These are phyloP conservation scores for Myocastor coypus DNA, from an alignment of 2,113 vertebrate species.

Conservation along the genomic window DNA sequence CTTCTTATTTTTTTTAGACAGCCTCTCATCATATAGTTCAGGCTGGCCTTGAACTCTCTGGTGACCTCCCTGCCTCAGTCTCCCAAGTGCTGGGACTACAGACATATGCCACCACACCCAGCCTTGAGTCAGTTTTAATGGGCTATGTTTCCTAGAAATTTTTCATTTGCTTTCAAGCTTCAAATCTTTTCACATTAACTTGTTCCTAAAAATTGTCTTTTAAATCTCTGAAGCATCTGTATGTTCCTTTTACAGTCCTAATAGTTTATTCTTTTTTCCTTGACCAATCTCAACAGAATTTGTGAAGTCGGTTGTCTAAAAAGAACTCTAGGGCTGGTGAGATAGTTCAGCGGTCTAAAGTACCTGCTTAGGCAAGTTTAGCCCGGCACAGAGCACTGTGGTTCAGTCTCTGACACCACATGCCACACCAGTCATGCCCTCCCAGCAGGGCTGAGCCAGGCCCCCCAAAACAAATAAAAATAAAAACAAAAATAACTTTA, in stretches of 20 bases:
- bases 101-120: not conserved
- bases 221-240: not conserved
- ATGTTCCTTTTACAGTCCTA: not conserved
- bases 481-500: not conserved
- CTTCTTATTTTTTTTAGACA: too few species aligned
- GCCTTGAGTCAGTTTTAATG: not conserved
- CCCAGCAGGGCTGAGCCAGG: too few species aligned
- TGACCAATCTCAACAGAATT: not conserved
- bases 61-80: not conserved
- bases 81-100: not conserved
- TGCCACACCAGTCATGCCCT: too few species aligned
- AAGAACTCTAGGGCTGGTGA: not conserved
- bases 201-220: not conserved
- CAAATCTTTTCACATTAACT: not conserved
- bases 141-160: slow-evolving; percentile 30
- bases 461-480: not conserved
- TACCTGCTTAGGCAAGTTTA: too few species aligned
- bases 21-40: not conserved
- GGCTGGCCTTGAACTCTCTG: not conserved
- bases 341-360: too few species aligned
- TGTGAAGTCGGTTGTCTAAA: not conserved
- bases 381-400: too few species aligned
- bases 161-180: slow-evolving; percentile 34
- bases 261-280: not conserved
- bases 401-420: too few species aligned